phyloP scores from a whole-genome alignment of 2,113 vertebrate genomes.

The Corapipo altera region DNA sequence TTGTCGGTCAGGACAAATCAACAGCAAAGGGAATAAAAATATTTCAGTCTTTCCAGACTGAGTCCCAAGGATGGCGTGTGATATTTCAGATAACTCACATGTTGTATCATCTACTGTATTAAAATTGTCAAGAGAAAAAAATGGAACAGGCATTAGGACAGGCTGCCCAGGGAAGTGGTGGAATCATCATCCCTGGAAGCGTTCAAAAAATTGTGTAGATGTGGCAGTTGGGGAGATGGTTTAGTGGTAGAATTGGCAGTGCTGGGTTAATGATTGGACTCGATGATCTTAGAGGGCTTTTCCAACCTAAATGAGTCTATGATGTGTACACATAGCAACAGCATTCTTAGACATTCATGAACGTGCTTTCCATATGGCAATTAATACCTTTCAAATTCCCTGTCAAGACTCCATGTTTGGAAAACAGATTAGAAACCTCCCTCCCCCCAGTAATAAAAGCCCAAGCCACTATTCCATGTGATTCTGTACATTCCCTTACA shows the following conservation, averaged over 20 bases:
- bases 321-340: background rate
- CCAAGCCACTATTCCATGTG: background rate
- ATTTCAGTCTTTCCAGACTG: background rate
- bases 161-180: background rate
- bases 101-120: background rate
- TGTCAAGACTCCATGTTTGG: background rate
- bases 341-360: background rate
- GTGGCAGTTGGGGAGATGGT: background rate
- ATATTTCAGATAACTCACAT: background rate
- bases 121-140: background rate
- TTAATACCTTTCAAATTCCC: background rate
- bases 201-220: background rate
- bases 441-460: background rate
- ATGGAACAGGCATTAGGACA: background rate
- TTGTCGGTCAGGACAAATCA: background rate
- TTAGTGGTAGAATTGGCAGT: background rate
- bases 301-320: background rate
- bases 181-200: background rate
- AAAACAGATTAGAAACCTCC: background rate
- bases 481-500: background rate
- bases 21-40: background rate
- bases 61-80: background rate
- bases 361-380: background rate
- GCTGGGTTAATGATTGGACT: background rate
- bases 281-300: background rate